phyloP scores from a whole-genome alignment of 1,140 invertebrate genomes.

The Drosophila serrata region DNA sequence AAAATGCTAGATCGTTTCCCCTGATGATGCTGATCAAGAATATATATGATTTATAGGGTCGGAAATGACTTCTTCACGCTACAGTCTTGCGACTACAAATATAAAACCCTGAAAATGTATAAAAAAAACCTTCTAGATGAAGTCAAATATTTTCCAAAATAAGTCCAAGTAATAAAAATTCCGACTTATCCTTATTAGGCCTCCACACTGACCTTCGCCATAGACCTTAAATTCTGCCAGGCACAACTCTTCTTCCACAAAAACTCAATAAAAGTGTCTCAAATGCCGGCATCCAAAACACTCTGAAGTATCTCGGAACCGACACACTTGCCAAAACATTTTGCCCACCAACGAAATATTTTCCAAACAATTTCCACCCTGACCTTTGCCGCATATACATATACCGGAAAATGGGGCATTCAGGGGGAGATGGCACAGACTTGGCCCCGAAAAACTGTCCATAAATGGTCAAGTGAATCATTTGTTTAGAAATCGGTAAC shows the following conservation, averaged over 20 bases:
- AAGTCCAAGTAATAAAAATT: background rate
- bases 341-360: constrained; percentile 21
- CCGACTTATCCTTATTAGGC: background rate
- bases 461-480: constrained; percentile 83
- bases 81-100: no score
- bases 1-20: no score
- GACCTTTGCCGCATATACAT: constrained; percentile 18
- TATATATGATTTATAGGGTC: no score
- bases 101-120: no score
- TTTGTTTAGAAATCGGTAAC: constrained; percentile 63
- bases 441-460: constrained; percentile 48
- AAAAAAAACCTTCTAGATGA: background rate
- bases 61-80: no score
- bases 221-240: background rate
- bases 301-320: background rate
- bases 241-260: background rate
- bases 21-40: no score
- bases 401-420: background rate
- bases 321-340: constrained; percentile 21
- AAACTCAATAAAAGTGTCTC: constrained; percentile 22
- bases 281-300: constrained; percentile 24
- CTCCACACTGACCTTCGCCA: background rate
- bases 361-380: constrained; percentile 40
- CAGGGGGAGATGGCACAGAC: constrained; percentile 15
- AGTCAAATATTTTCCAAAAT: background rate